Base-by-base conservation (phyloP, 2,797 vertebrate genomes). In the Sebastes oblongus region DNA sequence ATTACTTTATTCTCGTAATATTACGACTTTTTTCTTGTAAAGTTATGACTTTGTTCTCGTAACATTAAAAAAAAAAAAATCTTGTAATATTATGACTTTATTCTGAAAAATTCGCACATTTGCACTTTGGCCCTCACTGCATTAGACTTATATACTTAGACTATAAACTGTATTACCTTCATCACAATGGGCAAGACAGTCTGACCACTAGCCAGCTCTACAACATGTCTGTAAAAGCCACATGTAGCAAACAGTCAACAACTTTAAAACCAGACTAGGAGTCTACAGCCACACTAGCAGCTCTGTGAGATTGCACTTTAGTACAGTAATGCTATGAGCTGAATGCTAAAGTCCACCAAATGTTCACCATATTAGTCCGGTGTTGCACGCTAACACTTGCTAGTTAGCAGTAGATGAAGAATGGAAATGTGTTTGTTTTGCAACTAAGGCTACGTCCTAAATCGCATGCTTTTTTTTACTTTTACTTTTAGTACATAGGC, bases 171-270 rank as follows among this genome's bases (percentile, higher is more conserved):
- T 1, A 5, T 39, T 39, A 39, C 36, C 36, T 39, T 39, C 36
- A 39, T 39, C 36, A 39, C 36, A 39, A 39, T 39, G 24, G 24
- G 24, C 24, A 24, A 39, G 39, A 88, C 50, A 66, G 66, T 42
- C 46, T 27, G 60, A 52, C 32, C 59, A 58, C 55, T 73, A 50
- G 20, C 20, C 65, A 60, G 42, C 9, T 56, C 22, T 68, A 5
- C 13, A 75, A 18, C 10, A 75, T 73, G 27, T 27, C 29, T 80
- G 82, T 10, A 29, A 67, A 82, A 68, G n/a, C 27, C 42, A 56
- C 65, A 64, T 32, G 24, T 50, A 18, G 20, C 22, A 72, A 72
- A 77, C 16, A 75, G 24, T 22, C 3, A 42, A 0, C 5, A 16
- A 30, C n/a, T 34, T 12, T 25, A 22, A 36, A 29, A 24, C 20